Evolutionary conservation across 2,797 vertebrate genomes (phyloP), one percentile per base, ranked within the genome.

Genomic region (Prunella strophiata): DNA sequence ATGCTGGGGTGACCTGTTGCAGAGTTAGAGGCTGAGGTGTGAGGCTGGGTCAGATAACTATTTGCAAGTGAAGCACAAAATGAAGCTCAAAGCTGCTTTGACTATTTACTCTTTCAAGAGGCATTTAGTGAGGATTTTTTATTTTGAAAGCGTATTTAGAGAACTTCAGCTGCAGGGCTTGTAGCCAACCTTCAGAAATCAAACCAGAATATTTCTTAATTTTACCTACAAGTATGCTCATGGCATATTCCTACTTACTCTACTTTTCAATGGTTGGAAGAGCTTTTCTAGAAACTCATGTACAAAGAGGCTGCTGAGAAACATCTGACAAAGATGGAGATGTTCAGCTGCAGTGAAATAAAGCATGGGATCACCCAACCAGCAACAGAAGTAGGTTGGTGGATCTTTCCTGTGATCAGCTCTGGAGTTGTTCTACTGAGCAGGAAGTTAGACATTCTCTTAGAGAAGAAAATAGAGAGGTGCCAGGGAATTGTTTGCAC

Each of bases 1-100:
- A 81, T 34, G 88, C 88, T 77, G 85, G 7, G 27, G 54, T 81
- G 86, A 88, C 90, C 86, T 85, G 72, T 29, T 58, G 47, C 51
- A 70, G 89, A 66, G 55, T 63, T 55, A 50, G 68, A 93, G 79
- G 70, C 82, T 51, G 54, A 93, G 65, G 82, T 93, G 93, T 55
- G 71, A 79, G 85, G 30, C 63, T 88, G 62, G 57, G 15, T 86
- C 72, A 89, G 61, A 38, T 67, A 87, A 80, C 52, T 62, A 21
- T 30, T 85, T 66, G 74, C 78, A 89, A 88, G 29, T 42, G 85
- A 94, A 86, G 76, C 79, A 75, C 42, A 67, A 74, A 90, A 68
- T 2, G 5, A 70, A 91, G 79, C 91, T 91, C 25, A 55, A 65
- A 78, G 45, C 50, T 61, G 25, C 26, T 70, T 74, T 74, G 30